phyloP scores from a whole-genome alignment of 2,888 invertebrate genomes.

The Xanthorhoe designata region DNA sequence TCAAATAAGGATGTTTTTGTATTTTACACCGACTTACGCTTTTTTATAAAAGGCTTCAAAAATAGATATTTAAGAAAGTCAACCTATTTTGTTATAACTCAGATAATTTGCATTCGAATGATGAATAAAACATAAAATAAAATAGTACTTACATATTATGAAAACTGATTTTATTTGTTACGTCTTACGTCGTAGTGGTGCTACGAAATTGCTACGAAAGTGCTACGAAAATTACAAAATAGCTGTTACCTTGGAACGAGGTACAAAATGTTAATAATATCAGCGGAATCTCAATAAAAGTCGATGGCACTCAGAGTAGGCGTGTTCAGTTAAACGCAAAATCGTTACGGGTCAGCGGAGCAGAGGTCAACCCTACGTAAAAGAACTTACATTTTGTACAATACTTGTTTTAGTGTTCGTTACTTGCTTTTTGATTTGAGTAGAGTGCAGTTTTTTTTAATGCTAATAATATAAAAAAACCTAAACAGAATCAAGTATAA shows the following conservation, averaged over 20 bases:
- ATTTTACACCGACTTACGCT: no score
- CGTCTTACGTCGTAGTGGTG: conserved; percentile 3
- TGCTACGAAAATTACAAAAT: conserved; percentile 16
- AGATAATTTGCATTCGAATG: no score
- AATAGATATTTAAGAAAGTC: no score
- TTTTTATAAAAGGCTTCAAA: no score
- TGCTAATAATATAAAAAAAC: background rate
- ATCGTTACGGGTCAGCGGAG: conserved; percentile 44
- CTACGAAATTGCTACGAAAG: conserved; percentile 13
- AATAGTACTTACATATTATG: no score
- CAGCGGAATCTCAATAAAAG: conserved; percentile 28
- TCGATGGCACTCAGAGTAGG: conserved; percentile 33
- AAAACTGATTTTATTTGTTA: background rate
- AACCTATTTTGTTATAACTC: no score
- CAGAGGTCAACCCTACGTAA: conserved; percentile 41
- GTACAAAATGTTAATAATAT: conserved; percentile 22
- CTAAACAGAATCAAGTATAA: no score
- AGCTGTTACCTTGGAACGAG: conserved; percentile 19
- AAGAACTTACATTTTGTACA: conserved; percentile 21
- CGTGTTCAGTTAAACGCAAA: conserved; percentile 38
- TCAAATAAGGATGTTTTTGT: no score
- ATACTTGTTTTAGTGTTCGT: background rate
- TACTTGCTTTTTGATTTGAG: background rate
- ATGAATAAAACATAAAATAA: no score
- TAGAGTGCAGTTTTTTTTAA: background rate